These are phyloP conservation scores for Popillia japonica DNA, from an alignment of 1,140 invertebrate species.

Conservation along the genomic window DNA sequence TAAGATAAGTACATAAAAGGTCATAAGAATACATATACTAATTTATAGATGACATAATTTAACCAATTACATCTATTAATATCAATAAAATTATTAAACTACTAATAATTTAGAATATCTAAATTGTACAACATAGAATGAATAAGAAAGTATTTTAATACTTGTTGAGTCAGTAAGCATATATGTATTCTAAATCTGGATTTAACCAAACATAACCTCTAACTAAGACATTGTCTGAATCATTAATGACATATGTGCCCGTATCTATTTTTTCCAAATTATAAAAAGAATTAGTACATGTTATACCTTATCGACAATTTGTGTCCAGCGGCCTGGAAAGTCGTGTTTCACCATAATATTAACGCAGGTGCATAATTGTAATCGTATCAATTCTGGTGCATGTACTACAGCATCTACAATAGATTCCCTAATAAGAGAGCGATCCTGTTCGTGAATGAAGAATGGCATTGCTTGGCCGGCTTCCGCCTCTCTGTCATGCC, in stretches of 20 bases:
- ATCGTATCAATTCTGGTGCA: constrained; percentile 86
- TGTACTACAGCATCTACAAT: constrained; percentile 96
- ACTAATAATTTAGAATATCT: background rate
- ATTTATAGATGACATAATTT: too few relatives aligned
- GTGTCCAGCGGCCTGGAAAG: constrained; percentile 95
- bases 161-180: background rate
- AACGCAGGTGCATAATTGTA: constrained; percentile 91
- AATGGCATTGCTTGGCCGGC: constrained; percentile 80
- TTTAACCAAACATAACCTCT: background rate
- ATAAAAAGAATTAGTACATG: background rate
- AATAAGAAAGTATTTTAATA: constrained; percentile 12
- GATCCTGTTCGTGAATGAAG: constrained; percentile 95
- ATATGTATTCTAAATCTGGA: constrained; percentile 1
- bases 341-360: constrained; percentile 94
- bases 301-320: constrained; percentile 92
- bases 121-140: background rate
- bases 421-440: constrained; percentile 88
- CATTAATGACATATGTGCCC: background rate
- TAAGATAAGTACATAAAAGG: too few relatives aligned
- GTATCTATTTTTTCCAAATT: background rate
- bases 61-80: too few relatives aligned
- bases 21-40: too few relatives aligned
- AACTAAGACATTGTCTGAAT: background rate
- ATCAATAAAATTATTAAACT: too few relatives aligned
- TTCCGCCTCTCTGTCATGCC: constrained; percentile 84